Percentiles rank a stretch among this genome's conserved stretches.
Evolutionary conservation across 2,113 vertebrate genomes (phyloP).

Genomic region (Corapipo altera): DNA sequence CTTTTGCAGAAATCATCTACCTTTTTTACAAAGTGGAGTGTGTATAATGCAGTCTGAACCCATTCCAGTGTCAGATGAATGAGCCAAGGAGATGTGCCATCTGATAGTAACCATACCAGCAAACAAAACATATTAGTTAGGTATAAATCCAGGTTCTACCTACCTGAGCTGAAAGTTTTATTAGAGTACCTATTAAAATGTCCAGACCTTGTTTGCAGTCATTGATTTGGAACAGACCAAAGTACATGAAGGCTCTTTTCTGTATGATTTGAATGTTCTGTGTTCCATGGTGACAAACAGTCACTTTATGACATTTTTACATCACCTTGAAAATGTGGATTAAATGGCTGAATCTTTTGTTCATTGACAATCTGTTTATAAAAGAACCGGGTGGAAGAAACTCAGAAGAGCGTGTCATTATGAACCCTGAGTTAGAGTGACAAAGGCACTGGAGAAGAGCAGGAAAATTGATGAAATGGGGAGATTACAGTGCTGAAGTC

Average conservation of each 20-base stretch:
- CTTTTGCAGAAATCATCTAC: not conserved
- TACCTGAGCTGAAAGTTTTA: not conserved
- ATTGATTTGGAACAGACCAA: not conserved
- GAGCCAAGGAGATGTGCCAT: not conserved
- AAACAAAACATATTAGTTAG: rapidly evolving
- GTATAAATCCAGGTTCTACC: not conserved
- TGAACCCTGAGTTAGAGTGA: not conserved
- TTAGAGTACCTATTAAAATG: not conserved
- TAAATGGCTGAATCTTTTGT: not conserved
- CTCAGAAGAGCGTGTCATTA: not conserved
- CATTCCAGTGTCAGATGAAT: not conserved
- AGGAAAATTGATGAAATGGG: not conserved
- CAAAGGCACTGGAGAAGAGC: not conserved
- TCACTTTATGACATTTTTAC: not conserved
- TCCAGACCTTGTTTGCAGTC: not conserved
- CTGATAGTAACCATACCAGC: not conserved
- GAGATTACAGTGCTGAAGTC: not conserved
- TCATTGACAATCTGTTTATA: not conserved
- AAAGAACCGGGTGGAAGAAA: not conserved
- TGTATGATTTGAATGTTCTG: not conserved
- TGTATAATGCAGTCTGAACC: not conserved
- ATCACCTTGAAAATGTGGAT: not conserved
- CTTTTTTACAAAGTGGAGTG: not conserved
- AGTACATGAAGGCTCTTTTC: not conserved
- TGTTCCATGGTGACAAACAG: not conserved